Conservation (phyloP, 2,888 invertebrate species). For the Papilio protenor region DNA sequence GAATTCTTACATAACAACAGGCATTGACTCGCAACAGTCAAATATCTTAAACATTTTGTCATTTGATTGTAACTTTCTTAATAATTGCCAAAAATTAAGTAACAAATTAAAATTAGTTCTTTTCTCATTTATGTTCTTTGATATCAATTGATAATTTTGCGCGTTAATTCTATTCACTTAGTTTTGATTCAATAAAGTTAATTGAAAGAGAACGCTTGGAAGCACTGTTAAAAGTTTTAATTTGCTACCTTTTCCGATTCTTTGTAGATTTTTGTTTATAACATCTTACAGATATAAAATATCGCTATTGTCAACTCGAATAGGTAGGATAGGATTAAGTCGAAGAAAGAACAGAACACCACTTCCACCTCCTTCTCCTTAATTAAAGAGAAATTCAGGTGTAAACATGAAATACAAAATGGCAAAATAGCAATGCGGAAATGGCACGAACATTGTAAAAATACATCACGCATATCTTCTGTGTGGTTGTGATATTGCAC, state of each 20-base stretch:
- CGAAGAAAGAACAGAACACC: background rate
- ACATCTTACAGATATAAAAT: background rate
- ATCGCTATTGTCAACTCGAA: background rate
- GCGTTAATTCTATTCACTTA: constrained; percentile 15
- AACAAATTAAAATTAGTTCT: background rate
- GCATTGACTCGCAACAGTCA: no score
- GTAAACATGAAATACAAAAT: background rate
- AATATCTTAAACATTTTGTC: background rate
- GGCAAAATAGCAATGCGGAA: background rate
- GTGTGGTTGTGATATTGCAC: background rate
- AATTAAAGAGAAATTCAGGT: background rate
- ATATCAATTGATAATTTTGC: constrained; percentile 10
- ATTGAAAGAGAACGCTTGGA: constrained; percentile 10
- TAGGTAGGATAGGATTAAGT: background rate
- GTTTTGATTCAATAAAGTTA: constrained; percentile 15
- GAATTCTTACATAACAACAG: background rate
- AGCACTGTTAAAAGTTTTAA: constrained; percentile 10
- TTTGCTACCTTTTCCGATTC: background rate
- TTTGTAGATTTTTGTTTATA: background rate
- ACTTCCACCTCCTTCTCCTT: background rate
- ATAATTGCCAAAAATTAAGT: background rate
- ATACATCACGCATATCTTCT: background rate
- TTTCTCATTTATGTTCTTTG: background rate
- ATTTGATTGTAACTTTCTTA: background rate
- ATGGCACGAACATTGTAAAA: background rate